A percentile compares a stretch with the other conserved stretches of the same genome.
Evolutionary conservation across 2,888 invertebrate species (phyloP).

Genomic region (Diogma glabrata): DNA sequence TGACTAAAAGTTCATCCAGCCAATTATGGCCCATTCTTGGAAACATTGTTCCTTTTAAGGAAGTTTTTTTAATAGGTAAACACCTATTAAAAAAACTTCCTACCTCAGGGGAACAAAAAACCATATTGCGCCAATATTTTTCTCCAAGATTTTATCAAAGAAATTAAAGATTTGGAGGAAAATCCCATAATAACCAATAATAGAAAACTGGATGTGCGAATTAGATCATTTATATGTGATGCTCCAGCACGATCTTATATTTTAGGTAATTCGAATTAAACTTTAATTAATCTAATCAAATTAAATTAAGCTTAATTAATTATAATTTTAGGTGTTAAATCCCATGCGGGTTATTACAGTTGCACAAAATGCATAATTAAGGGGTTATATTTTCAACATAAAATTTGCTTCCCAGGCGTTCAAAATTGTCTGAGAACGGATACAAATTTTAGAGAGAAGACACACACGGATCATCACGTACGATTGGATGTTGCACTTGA

Average conservation of each 20-base stretch:
- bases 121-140: no score
- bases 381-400: no score
- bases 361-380: background rate
- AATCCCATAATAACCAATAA: background rate
- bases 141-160: no score
- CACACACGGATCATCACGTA: background rate
- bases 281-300: no score
- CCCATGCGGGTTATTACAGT: background rate
- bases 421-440: background rate
- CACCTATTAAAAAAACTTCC: no score
- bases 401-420: background rate
- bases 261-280: slow-evolving; percentile 3
- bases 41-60: no score
- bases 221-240: no score
- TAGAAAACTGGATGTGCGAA: background rate
- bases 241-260: background rate
- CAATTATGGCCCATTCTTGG: no score
- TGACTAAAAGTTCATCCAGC: no score
- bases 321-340: background rate
- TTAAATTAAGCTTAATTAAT: slow-evolving; percentile 3
- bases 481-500: background rate
- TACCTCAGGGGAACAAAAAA: no score
- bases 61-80: no score
- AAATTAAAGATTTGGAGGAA: no score
- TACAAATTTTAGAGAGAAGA: slow-evolving; percentile 1